A percentile compares a stretch with the other conserved stretches of the same genome.
These are phyloP conservation scores for Austrofundulus limnaeus DNA, from an alignment of 2,113 vertebrate species.

Conservation along the genomic window DNA sequence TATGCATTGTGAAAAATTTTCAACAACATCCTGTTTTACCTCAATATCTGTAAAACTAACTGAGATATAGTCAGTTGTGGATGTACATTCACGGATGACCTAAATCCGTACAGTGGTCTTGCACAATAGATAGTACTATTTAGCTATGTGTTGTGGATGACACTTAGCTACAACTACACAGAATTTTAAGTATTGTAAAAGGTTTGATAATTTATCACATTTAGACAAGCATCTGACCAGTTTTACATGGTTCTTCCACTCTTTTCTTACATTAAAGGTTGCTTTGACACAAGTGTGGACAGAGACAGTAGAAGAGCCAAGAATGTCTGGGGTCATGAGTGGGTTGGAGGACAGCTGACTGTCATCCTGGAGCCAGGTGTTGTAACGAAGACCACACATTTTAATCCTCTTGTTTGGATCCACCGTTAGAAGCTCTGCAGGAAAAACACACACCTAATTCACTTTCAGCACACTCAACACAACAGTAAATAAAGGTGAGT, in stretches of 20 bases:
- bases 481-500: slow-evolving; percentile 1
- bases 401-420: slow-evolving; percentile 98
- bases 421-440: slow-evolving; percentile 93
- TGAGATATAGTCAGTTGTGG: too few relatives aligned
- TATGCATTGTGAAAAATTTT: too few relatives aligned
- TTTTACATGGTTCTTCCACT: neutral
- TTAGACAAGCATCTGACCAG: slow-evolving; percentile 7
- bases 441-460: slow-evolving; percentile 24
- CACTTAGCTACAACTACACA: too few relatives aligned
- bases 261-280: slow-evolving; percentile 90
- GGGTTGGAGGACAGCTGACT: slow-evolving; percentile 97
- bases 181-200: too few relatives aligned
- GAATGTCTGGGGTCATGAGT: slow-evolving; percentile 96
- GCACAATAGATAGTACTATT: too few relatives aligned
- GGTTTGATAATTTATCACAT: too few relatives aligned
- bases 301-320: slow-evolving; percentile 91
- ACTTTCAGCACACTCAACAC: slow-evolving; percentile 3
- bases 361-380: slow-evolving; percentile 95
- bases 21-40: too few relatives aligned
- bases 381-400: slow-evolving; percentile 94
- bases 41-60: too few relatives aligned
- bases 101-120: too few relatives aligned
- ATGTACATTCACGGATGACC: too few relatives aligned
- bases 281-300: slow-evolving; percentile 97
- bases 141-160: too few relatives aligned